Evolutionary conservation across 2,797 vertebrate genomes (phyloP).

Genomic region (Chelonia mydas): DNA sequence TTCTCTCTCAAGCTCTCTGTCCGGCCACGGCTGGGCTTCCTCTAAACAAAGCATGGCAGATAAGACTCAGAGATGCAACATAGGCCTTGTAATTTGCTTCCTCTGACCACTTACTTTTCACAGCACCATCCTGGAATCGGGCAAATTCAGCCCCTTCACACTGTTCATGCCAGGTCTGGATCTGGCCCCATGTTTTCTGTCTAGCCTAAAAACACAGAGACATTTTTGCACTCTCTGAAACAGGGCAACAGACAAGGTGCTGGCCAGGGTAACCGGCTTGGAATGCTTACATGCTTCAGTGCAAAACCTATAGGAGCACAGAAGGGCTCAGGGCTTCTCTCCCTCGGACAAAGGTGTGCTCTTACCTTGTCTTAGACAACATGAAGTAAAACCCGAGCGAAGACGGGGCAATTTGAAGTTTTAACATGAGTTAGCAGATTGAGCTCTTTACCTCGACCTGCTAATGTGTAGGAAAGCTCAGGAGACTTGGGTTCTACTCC

Average conservation of each 20-base stretch:
- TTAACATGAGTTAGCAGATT: accelerated
- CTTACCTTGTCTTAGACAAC: neutral
- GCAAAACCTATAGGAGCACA: neutral
- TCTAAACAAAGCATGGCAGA: neutral
- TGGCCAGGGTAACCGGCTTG: neutral
- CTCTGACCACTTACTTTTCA: neutral
- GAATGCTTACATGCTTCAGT: neutral
- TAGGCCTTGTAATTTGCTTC: neutral
- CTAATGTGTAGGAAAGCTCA: neutral
- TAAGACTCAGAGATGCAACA: accelerated
- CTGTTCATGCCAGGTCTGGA: neutral
- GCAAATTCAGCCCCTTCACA: neutral
- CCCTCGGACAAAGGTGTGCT: neutral
- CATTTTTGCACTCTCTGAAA: neutral
- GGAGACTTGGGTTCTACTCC: neutral
- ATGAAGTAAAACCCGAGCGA: neutral
- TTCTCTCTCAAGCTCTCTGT: neutral
- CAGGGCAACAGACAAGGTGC: neutral
- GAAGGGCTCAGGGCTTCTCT: neutral
- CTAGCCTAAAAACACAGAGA: neutral
- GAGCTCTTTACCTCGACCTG: neutral
- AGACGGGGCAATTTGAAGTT: neutral
- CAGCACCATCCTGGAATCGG: neutral
- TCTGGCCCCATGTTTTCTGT: neutral
- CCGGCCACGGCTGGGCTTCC: neutral